Evolutionary conservation across 2,113 vertebrate species (phyloP), one percentile per base, ranked within the genome.

Genomic region (Vicugna pacos): DNA sequence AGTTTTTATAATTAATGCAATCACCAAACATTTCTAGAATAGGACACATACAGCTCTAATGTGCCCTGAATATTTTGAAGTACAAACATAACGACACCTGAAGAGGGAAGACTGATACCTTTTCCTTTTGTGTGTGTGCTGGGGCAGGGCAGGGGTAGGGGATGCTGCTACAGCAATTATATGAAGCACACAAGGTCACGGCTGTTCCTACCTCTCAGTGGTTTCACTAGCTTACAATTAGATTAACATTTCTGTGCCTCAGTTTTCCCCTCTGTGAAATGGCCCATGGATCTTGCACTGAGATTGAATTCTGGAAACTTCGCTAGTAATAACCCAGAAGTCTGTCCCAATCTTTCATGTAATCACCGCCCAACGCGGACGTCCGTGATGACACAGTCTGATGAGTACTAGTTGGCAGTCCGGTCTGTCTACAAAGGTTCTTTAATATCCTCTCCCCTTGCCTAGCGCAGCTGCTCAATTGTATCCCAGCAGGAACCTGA

Each of bases 11-110:
- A 86, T 14, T 20, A 81, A 84, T 8, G 42, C 0, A 50, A 10
- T 42, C 13, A 87, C 20, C 56, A 96, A 50, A 89, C 24, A 60
- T 52, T 86, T 35, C 52, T 76, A 83, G 46, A 70, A n/a, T 32
- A 80, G 11, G 35, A 26, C 30, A 64, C 1, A 13, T 14, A 46
- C 2, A 86, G 60, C 6, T 96, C 30, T 60, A 46, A 64, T 46
- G 16, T 76, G 73, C 14, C 20, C 56, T 62, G 52, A 91, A 91
- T 42, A 35, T 32, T 95, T 87, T 77, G 28, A 92, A 95, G 86
- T 48, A 73, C 19, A 72, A 87, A 92, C 3, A 80, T 32, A 67
- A 48, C 58, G 24, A 75, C 46, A n/a, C 13, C 0, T 38, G 70
- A 65, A 70, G 70, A 84, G 4, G 81, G 10, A 54, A 75, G 42